These are phyloP conservation scores for Smithornis capensis DNA, from an alignment of 2,113 vertebrate species.

Conservation along the genomic window DNA sequence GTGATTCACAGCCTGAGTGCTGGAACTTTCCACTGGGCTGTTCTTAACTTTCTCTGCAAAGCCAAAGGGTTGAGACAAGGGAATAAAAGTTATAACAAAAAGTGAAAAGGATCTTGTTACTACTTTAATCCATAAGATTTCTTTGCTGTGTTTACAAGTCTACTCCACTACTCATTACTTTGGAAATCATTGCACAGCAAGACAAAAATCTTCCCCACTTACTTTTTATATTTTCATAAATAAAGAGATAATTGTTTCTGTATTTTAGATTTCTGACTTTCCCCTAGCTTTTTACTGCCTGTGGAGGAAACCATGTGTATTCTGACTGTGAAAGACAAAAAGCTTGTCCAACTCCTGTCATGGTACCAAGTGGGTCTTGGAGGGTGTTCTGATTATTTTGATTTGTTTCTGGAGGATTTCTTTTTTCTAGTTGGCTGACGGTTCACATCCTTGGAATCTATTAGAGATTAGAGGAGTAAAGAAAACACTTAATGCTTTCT, in stretches of 20 bases:
- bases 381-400: background rate
- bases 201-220: background rate
- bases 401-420: background rate
- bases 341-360: background rate
- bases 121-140: background rate
- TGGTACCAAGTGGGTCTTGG: background rate
- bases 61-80: background rate
- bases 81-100: background rate
- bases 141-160: background rate
- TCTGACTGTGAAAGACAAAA: background rate
- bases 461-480: background rate
- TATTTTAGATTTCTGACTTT: background rate
- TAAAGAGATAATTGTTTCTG: background rate
- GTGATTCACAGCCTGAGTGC: background rate
- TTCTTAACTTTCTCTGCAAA: background rate
- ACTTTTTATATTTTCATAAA: background rate
- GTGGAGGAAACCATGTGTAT: background rate
- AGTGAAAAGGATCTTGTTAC: background rate
- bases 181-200: background rate
- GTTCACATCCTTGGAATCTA: background rate
- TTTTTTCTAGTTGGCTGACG: background rate
- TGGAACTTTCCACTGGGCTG: background rate
- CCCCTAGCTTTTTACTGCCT: background rate
- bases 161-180: background rate
- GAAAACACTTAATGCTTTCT: background rate